Evolutionary conservation across 2,797 vertebrate genomes (phyloP).

Genomic region (Balearica regulorum): DNA sequence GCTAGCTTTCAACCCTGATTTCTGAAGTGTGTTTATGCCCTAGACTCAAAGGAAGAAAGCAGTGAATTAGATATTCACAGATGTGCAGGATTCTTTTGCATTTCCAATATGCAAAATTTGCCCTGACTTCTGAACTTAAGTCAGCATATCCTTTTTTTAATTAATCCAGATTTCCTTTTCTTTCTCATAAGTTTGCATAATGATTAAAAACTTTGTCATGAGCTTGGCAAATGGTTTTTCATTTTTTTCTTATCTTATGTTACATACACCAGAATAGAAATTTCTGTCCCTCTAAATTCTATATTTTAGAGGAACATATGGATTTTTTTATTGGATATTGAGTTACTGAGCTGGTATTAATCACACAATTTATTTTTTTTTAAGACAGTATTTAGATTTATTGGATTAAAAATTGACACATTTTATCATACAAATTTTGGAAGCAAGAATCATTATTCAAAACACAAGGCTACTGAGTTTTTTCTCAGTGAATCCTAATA

Average conservation of each 20-base stretch:
- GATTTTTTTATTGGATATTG: background rate
- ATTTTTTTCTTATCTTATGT: background rate
- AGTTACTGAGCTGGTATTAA: background rate
- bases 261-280: background rate
- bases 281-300: background rate
- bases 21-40: background rate
- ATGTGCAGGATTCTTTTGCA: background rate
- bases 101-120: background rate
- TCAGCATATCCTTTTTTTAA: background rate
- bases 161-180: background rate
- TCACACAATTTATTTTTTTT: background rate
- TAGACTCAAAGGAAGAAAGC: background rate
- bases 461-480: background rate
- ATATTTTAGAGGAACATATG: background rate
- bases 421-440: background rate
- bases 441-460: background rate
- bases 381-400: background rate
- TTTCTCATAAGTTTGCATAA: background rate
- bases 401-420: background rate
- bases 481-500: background rate
- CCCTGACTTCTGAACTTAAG: background rate
- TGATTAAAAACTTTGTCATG: background rate
- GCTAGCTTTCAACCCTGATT: background rate
- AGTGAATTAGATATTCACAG: background rate
- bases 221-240: background rate